These are phyloP conservation scores for Acrocephalus arundinaceus DNA, from an alignment of 2,113 vertebrate species.

Conservation along the genomic window DNA sequence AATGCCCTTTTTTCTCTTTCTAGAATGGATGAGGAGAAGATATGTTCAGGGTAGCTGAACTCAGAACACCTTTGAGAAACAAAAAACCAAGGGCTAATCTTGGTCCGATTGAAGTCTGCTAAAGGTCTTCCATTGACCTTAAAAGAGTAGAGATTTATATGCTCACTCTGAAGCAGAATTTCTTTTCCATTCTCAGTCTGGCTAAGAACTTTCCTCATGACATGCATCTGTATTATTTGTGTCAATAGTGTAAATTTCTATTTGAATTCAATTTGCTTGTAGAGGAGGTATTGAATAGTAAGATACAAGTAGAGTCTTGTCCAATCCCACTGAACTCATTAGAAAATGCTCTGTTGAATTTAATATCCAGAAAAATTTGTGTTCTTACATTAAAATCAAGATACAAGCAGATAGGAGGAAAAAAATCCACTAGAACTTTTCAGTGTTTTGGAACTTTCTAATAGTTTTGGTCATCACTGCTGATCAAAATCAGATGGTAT, in stretches of 20 bases:
- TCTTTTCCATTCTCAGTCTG: not conserved
- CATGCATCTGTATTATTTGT: not conserved
- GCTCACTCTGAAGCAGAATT: not conserved
- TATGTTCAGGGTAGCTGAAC: not conserved
- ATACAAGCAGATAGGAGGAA: not conserved
- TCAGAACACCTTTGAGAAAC: not conserved
- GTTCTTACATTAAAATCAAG: not conserved
- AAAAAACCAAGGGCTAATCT: not conserved
- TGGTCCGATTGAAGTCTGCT: not conserved
- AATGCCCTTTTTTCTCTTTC: not conserved
- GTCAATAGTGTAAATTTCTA: not conserved
- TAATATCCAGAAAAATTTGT: not conserved
- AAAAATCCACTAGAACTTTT: not conserved
- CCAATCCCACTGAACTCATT: not conserved
- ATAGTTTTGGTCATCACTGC: not conserved
- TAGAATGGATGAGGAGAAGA: not conserved
- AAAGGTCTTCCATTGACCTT: not conserved
- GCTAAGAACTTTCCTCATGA: not conserved
- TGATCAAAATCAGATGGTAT: not conserved
- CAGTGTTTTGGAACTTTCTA: not conserved
- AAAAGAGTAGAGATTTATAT: not conserved
- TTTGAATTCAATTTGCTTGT: not conserved
- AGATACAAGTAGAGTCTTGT: not conserved
- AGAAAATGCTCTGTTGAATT: not conserved
- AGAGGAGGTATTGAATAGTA: not conserved